phyloP scores from a whole-genome alignment of 2,888 invertebrate species.

The Hyposoter didymator region DNA sequence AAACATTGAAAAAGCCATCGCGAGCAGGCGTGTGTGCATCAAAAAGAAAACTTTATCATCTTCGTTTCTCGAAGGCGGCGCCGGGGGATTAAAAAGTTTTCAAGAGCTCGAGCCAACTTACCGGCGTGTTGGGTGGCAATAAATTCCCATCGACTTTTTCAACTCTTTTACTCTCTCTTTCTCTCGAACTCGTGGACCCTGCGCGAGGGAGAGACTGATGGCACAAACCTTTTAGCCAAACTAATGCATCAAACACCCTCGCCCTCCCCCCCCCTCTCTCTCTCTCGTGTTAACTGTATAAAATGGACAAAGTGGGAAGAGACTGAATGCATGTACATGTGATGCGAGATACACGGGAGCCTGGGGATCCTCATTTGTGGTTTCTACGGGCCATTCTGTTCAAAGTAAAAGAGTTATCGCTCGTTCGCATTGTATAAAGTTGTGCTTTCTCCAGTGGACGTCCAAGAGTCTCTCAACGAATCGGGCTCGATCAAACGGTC shows the following conservation, averaged over 20 bases:
- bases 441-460: background rate
- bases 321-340: background rate
- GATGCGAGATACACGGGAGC: constrained; percentile 27
- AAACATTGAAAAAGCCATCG: background rate
- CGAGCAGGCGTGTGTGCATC: background rate
- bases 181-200: constrained; percentile 49
- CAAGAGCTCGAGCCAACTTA: background rate
- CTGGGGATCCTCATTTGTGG: constrained; percentile 29
- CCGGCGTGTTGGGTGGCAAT: constrained; percentile 14
- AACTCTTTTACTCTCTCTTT: constrained; percentile 22
- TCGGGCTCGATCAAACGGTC: background rate
- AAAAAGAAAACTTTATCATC: background rate
- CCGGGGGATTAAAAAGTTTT: constrained; percentile 9
- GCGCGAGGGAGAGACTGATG: constrained; percentile 77
- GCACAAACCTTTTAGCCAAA: constrained; percentile 82
- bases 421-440: background rate
- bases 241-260: constrained; percentile 73
- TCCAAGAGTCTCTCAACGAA: background rate
- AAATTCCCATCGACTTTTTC: constrained; percentile 62
- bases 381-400: background rate
- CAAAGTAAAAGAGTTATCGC: background rate
- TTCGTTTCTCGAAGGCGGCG: background rate
- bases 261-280: background rate
- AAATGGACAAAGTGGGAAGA: constrained; percentile 40
- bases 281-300: constrained; percentile 28